A percentile compares a stretch with the other conserved stretches of the same genome.
Evolutionary conservation across 2,113 vertebrate genomes (phyloP).

Genomic region (Hirundichthys speculiger): DNA sequence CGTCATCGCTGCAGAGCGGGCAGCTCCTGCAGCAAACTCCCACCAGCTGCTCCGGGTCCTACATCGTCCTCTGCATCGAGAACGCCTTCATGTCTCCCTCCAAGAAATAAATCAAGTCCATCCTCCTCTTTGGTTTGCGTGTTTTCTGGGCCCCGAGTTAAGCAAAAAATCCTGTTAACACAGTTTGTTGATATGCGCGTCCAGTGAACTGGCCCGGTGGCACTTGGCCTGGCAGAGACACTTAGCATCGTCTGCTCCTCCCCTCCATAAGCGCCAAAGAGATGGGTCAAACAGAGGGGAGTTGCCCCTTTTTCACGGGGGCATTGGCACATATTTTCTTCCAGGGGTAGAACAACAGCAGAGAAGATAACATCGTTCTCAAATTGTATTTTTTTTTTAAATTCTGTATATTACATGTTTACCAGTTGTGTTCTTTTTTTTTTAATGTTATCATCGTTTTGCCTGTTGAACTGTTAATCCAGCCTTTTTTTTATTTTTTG

Average conservation of each 20-base stretch:
- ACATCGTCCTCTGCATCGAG: slow-evolving; percentile 92
- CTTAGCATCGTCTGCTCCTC: slow-evolving; percentile 51
- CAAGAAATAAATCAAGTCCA: slow-evolving; percentile 83
- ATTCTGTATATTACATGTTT: slow-evolving; percentile 79
- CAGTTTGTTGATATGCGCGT: slow-evolving; percentile 43
- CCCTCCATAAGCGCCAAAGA: slow-evolving; percentile 78
- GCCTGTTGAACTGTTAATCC: slow-evolving; percentile 61
- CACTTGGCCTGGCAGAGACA: slow-evolving; percentile 63
- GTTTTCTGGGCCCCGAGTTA: slow-evolving; percentile 36
- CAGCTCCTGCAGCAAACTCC: slow-evolving; percentile 87
- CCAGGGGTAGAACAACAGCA: slow-evolving; percentile 46
- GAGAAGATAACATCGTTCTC: slow-evolving; percentile 55
- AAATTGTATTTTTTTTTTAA: slow-evolving; percentile 64
- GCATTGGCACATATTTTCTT: slow-evolving; percentile 78
- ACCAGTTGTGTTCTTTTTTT: slow-evolving; percentile 48
- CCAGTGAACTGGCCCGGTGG: slow-evolving; percentile 63
- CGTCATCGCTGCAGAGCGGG: slow-evolving; percentile 84
- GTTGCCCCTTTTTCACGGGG: slow-evolving; percentile 63
- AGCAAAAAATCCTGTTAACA: slow-evolving; percentile 4
- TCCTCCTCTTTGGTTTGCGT: neutral
- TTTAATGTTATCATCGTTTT: slow-evolving; percentile 62
- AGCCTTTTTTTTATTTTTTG: slow-evolving; percentile 35
- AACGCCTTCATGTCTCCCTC: slow-evolving; percentile 88
- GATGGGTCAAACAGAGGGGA: slow-evolving; percentile 61
- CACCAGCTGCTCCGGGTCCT: slow-evolving; percentile 84